Evolutionary conservation across 2,797 vertebrate species (phyloP).

Genomic region (Thalassophryne amazonica): DNA sequence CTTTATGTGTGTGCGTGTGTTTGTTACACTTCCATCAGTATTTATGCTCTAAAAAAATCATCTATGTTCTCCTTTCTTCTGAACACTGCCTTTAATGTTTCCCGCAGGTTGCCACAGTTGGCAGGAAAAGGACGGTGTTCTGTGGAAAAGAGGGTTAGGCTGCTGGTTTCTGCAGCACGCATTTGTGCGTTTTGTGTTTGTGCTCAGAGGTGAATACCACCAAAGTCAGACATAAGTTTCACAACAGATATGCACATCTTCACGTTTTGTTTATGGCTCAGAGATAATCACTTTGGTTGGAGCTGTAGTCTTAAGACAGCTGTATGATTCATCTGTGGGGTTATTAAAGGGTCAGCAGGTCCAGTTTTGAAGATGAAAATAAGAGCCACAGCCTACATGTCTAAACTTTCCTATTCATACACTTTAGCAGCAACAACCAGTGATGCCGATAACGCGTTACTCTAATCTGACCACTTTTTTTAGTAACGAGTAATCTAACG

Average conservation of each 20-base stretch:
- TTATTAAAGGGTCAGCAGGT: no score
- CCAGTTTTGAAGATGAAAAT: no score
- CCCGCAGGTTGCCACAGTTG: slow-evolving; percentile 19
- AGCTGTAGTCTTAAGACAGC: no score
- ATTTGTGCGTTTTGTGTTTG: not conserved
- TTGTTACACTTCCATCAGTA: slow-evolving; percentile 3
- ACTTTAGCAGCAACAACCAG: no score
- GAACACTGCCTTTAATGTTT: slow-evolving; percentile 20
- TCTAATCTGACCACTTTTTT: no score
- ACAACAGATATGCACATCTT: not conserved
- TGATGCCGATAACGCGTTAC: no score
- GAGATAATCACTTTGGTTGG: no score
- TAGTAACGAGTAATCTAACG: no score
- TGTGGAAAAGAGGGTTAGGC: slow-evolving; percentile 38
- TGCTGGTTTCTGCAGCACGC: not conserved
- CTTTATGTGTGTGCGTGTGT: slow-evolving; percentile 23
- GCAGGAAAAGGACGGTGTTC: slow-evolving; percentile 19
- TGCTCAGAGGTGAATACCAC: not conserved
- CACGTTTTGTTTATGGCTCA: no score
- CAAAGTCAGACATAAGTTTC: not conserved
- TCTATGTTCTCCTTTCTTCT: not conserved
- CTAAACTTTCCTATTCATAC: no score
- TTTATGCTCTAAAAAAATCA: slow-evolving; percentile 13
- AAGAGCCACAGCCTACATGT: no score
- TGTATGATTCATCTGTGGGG: no score